Base-by-base conservation (phyloP, 2,113 vertebrate genomes). In the Salvelinus alpinus region DNA sequence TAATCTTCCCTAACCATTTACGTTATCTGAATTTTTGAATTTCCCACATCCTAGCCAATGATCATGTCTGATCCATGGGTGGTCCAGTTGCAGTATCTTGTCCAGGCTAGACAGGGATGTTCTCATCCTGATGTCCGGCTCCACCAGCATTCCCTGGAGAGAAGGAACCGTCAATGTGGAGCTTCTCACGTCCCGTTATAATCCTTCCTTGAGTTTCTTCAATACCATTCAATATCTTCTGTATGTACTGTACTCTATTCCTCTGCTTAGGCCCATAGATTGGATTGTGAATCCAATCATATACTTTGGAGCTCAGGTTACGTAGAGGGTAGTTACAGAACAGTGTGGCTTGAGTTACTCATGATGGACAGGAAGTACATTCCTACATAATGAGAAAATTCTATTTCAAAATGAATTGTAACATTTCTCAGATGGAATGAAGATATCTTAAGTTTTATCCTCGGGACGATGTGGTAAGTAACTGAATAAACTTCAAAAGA, bases 71-170 rank as follows among this genome's bases (percentile, higher is more conserved):
- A 74, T 38, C 54, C 66, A 64, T 78, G 85, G 82, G 85, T 86
- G 80, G 85, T 82, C 85, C 74, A 29, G 29, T 6, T 57, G 72
- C 60, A 54, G 34, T 64, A 59, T 48, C 2, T 2, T 70, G 51
- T 27, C 54, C 77, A 75, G 74, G 79, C 84, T 54, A 83, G 77
- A 77, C 80, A 29, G 47, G 34, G 73, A 73, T 75, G 27, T 67
- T 64, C 64, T 62, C 74, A 81, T 76, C 72, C 80, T 78, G 67
- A 24, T 72, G 78, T 76, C 78, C 13, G 80, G 71, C 76, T 82
- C 70, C 74, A 72, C 20, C 27, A 74, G 18, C 31, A 4, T 70
- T 57, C 78, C 73, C 73, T 18, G 11, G 78, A 80, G 82, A 80
- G 11, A 76, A n/a, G 66, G 75, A 64, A 78, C 13, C 38, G 18